phyloP scores from a whole-genome alignment of 2,797 vertebrate species.

The Hippocampus kuda region DNA sequence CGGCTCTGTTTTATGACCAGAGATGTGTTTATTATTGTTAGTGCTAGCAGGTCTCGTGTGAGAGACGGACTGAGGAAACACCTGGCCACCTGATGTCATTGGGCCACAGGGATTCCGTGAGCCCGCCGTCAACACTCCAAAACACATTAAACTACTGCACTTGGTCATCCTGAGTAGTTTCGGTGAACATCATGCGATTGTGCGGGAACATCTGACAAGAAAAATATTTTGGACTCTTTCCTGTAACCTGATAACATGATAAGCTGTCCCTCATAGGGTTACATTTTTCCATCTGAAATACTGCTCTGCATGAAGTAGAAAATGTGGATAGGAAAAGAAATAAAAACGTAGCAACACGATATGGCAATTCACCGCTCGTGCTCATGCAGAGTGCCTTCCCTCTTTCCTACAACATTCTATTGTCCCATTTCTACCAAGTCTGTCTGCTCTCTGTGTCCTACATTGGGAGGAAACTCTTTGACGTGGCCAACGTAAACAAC shows the following conservation, averaged over 20 bases:
- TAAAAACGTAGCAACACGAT: background rate
- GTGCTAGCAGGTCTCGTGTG: constrained; percentile 5
- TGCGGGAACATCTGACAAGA: too few relatives aligned
- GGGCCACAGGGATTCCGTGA: constrained; percentile 29
- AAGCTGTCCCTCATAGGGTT: too few relatives aligned
- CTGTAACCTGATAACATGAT: too few relatives aligned
- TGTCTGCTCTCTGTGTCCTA: constrained; percentile 28
- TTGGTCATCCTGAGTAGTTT: too few relatives aligned
- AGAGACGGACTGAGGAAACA: constrained; percentile 42
- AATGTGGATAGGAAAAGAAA: background rate
- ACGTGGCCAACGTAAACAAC: constrained; percentile 52
- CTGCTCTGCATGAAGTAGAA: background rate
- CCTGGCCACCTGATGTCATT: constrained; percentile 45
- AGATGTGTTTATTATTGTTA: constrained; percentile 26
- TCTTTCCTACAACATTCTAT: constrained; percentile 36
- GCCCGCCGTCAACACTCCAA: constrained; percentile 15
- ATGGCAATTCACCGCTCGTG: background rate
- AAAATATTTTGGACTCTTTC: too few relatives aligned
- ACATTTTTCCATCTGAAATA: too few relatives aligned
- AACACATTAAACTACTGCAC: background rate
- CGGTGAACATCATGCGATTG: too few relatives aligned
- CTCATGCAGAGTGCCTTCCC: constrained; percentile 12
- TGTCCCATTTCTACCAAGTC: constrained; percentile 33
- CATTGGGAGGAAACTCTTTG: constrained; percentile 48
- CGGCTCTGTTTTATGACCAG: constrained; percentile 20